Evolutionary conservation across 1,140 invertebrate species (phyloP).

Genomic region (Magallana ariakensis): DNA sequence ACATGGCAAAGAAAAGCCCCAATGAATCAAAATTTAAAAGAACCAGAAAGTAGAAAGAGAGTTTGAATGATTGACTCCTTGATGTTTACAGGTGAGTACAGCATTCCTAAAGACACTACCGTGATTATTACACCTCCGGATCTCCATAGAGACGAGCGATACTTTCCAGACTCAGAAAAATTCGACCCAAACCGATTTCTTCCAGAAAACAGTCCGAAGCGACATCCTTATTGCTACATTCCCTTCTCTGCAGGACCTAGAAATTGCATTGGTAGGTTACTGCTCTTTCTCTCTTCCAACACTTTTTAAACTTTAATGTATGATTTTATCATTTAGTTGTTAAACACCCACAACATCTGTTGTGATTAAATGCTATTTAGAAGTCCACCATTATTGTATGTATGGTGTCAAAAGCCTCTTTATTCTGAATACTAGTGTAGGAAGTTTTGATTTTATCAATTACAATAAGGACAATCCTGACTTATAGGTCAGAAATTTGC

Average conservation of each 20-base stretch:
- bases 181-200: constrained; percentile 96
- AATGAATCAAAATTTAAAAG: too few species aligned
- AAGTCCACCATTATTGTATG: too few species aligned
- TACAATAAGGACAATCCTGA: too few species aligned
- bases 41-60: too few species aligned
- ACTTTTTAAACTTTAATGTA: too few species aligned
- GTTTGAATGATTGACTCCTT: too few species aligned
- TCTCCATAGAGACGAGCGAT: constrained; percentile 87
- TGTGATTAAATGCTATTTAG: too few species aligned
- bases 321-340: too few species aligned
- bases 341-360: too few species aligned
- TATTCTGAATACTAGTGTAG: background rate
- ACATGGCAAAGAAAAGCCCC: too few species aligned
- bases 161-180: constrained; percentile 89
- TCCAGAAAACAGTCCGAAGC: constrained; percentile 86
- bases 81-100: constrained; percentile 40
- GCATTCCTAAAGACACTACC: constrained; percentile 81
- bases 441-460: too few species aligned
- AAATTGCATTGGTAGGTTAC: constrained; percentile 88
- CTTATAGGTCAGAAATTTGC: constrained; percentile 90
- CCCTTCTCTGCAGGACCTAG: constrained; percentile 93
- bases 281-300: background rate
- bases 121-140: constrained; percentile 85
- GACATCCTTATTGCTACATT: constrained; percentile 91
- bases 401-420: too few species aligned